Base-by-base conservation (phyloP, 2,113 vertebrate species). In the Gila orcuttii region DNA sequence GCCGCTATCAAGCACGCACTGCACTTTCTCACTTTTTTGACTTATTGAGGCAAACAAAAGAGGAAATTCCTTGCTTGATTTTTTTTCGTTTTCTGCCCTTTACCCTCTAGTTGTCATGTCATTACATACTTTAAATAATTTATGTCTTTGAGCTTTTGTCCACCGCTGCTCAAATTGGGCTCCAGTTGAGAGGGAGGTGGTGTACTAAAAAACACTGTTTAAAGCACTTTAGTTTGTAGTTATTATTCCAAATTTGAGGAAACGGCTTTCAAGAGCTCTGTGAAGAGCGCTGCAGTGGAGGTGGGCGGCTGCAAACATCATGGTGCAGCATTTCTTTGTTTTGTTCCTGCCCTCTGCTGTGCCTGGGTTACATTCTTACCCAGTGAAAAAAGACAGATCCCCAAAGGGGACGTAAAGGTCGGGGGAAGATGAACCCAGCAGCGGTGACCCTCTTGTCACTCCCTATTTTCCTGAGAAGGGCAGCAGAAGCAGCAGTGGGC, bases 361-460 rank as follows among this genome's bases (percentile, higher is more conserved):
- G 33, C 77, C 81, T 74, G 85, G 78, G 31, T 87, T 86, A 75
- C 86, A 81, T 90, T 19, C 45, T 64, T 52, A 79, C 78, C 45
- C 4, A 0, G 86, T 87, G 62, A 85, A 79, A 42, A 87, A 89
- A 78, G 87, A 85, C 83, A 73, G 64, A 57, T 57, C 31, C 57
- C 82, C 33, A 55, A 50, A 69, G 69, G 69, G 64, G 45, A 76
- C 73, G 55, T 11, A 85, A 86, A 86, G 47, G 84, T 59, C 25
- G 69, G 45, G 31, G 76, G 23, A 78, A 75, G 59, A 21, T 60
- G 42, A 77, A 78, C 33, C 25, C 64, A 80, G 81, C 90, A 91
- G 82, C 45, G 10, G 8, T 79, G 88, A 89, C 85, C 89, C 82
- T 76, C 89, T 28, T 92, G 90, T 92, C 91, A 90, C 89, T 91